A percentile compares a stretch with the other conserved stretches of the same genome.
These are phyloP conservation scores for Apamea monoglypha DNA, from an alignment of 2,888 invertebrate species.

Conservation along the genomic window DNA sequence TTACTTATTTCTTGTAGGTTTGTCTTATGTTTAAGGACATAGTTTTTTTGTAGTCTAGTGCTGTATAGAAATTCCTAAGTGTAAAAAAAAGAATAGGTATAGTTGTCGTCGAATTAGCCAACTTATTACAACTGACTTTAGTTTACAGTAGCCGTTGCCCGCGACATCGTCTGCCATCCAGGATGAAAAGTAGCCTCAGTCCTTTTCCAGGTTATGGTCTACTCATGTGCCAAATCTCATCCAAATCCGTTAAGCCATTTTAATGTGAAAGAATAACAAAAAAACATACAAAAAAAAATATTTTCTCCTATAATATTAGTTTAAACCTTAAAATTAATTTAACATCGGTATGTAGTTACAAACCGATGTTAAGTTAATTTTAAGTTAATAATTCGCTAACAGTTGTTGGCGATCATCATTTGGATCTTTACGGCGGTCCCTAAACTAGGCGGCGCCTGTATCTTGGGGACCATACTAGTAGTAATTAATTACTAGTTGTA, in stretches of 20 bases:
- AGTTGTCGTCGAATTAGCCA: not conserved
- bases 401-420: no score
- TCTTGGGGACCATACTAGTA: no score
- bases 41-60: not conserved
- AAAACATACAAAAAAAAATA: not conserved
- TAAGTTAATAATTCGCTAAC: no score
- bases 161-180: not conserved
- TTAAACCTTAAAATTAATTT: no score
- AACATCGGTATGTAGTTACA: no score
- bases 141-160: not conserved
- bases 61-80: not conserved
- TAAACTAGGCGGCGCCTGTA: no score
- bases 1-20: conserved; percentile 2
- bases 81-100: not conserved
- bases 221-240: not conserved
- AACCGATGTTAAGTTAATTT: no score
- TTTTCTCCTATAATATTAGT: not conserved
- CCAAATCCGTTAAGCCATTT: not conserved
- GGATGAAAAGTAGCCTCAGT: not conserved
- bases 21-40: not conserved
- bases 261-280: not conserved
- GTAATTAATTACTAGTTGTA: not conserved
- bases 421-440: no score
- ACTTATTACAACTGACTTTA: not conserved
- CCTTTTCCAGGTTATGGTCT: not conserved